phyloP scores from a whole-genome alignment of 1,140 invertebrate genomes.

The Sitophilus oryzae region DNA sequence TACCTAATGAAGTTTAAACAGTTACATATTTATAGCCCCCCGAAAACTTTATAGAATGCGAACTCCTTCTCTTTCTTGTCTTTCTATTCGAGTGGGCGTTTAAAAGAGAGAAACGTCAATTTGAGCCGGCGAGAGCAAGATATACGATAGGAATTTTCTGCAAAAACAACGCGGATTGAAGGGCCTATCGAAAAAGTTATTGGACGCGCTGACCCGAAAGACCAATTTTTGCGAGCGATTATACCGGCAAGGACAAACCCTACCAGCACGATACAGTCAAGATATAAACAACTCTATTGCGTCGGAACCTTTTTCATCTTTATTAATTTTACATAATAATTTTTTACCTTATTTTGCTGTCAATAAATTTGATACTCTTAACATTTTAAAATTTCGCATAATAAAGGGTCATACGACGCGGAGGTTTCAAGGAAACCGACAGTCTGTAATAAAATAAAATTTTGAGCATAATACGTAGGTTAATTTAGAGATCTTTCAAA shows the following conservation, averaged over 20 bases:
- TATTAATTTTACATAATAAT: too few species aligned
- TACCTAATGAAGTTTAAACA: neutral
- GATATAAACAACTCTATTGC: neutral
- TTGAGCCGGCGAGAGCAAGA: neutral
- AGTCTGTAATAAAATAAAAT: too few species aligned
- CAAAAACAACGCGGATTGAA: neutral
- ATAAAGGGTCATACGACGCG: too few species aligned
- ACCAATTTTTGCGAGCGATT: neutral
- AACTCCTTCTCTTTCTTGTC: neutral
- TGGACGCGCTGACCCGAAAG: neutral
- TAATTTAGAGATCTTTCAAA: too few species aligned
- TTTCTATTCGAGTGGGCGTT: neutral
- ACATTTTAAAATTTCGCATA: too few species aligned
- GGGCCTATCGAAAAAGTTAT: neutral
- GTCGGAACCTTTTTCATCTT: neutral
- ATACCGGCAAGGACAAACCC: neutral
- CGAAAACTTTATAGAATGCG: neutral
- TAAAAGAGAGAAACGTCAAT: neutral
- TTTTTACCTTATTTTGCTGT: too few species aligned
- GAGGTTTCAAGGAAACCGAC: too few species aligned
- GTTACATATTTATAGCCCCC: neutral
- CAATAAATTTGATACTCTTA: too few species aligned
- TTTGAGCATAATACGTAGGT: too few species aligned
- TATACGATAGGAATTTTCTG: neutral
- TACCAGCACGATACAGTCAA: neutral